Conservation (phyloP, 2,888 invertebrate genomes). For the Habrosyne pyritoides region DNA sequence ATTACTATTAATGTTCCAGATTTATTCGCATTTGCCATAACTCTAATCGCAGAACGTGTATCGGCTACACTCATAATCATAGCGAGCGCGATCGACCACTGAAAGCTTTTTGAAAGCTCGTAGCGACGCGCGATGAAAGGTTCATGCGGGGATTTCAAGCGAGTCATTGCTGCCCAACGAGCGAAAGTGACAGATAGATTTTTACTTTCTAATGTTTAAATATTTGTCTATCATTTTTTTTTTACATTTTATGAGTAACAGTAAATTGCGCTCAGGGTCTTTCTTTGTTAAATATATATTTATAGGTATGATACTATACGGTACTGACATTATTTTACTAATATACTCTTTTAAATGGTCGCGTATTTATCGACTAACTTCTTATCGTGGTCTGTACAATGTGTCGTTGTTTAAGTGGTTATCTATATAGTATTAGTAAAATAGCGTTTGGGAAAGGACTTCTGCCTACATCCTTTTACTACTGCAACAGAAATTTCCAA, state of each 20-base stretch:
- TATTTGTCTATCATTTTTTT: slow-evolving; percentile 17
- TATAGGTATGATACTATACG: no score
- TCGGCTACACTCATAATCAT: slow-evolving; percentile 68
- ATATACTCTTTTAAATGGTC: no score
- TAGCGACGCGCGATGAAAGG: slow-evolving; percentile 71
- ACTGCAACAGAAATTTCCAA: not conserved
- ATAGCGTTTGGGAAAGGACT: no score
- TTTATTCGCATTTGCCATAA: slow-evolving; percentile 49
- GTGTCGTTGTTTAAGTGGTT: no score
- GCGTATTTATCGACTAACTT: no score
- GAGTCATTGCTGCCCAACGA: slow-evolving; percentile 55
- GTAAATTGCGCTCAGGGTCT: no score
- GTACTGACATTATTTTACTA: no score
- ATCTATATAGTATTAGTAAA: no score
- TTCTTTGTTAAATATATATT: no score
- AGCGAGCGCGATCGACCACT: slow-evolving; percentile 69
- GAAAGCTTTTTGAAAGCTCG: slow-evolving; percentile 81
- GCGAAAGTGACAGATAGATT: slow-evolving; percentile 49
- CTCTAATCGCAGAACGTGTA: slow-evolving; percentile 56
- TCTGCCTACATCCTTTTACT: not conserved
- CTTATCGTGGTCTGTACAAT: no score
- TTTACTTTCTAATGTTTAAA: slow-evolving; percentile 23
- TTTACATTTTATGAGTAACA: not conserved
- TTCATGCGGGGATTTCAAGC: slow-evolving; percentile 67
- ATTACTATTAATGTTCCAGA: slow-evolving; percentile 34